Percentiles rank a stretch among this genome's conserved stretches.
Evolutionary conservation across 2,113 vertebrate genomes (phyloP).

Genomic region (Rhea pennata): DNA sequence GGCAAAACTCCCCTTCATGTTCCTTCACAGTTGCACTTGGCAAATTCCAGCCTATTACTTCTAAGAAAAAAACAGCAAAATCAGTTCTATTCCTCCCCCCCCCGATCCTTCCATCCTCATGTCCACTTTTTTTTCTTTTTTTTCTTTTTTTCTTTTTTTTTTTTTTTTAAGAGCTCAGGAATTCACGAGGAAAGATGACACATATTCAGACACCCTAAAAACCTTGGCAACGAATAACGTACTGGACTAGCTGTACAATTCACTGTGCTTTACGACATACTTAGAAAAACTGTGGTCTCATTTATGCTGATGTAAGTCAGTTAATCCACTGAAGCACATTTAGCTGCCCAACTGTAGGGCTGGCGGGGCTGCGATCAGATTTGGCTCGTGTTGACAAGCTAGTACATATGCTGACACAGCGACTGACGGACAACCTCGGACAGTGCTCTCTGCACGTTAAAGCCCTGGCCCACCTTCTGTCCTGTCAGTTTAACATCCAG

Average conservation of each 20-base stretch:
- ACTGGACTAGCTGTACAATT: neutral
- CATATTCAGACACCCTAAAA: neutral
- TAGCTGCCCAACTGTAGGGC: neutral
- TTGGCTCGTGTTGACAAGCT: neutral
- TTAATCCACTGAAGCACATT: neutral
- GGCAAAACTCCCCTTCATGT: neutral
- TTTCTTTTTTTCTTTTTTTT: neutral
- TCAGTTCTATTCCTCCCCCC: neutral
- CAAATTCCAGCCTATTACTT: neutral
- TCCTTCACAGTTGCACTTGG: neutral
- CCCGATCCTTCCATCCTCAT: neutral
- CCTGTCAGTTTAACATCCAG: fast-evolving
- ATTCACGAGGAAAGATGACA: neutral
- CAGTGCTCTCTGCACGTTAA: neutral
- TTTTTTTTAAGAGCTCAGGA: neutral
- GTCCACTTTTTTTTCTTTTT: neutral
- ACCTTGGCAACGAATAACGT: neutral
- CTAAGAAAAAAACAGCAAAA: neutral
- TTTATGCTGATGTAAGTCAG: neutral
- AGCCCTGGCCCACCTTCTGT: neutral
- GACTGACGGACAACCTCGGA: fast-evolving
- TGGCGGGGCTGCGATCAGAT: fast-evolving
- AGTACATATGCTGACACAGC: too few relatives aligned
- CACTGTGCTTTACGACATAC: neutral
- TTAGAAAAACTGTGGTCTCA: neutral